phyloP scores from a whole-genome alignment of 2,797 vertebrate species.

The Ceryle rudis region DNA sequence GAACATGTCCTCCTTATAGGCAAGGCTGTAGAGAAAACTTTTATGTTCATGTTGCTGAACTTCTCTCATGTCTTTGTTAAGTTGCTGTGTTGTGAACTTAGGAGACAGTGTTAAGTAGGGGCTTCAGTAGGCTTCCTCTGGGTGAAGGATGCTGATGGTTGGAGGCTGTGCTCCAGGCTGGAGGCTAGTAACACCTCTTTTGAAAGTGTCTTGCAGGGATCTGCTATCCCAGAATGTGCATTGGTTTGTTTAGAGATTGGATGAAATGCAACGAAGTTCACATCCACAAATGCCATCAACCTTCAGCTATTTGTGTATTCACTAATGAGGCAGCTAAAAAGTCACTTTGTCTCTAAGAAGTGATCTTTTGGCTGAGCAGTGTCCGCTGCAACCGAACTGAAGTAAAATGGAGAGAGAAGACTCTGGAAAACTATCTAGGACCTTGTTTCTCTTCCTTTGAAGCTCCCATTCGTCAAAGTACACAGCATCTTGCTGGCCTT shows the following conservation, averaged over 20 bases:
- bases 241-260: not conserved
- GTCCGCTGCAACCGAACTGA: not conserved
- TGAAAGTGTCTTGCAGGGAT: not conserved
- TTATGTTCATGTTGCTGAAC: not conserved
- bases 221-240: not conserved
- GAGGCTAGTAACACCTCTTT: not conserved
- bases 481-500: not conserved
- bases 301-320: not conserved
- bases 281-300: not conserved
- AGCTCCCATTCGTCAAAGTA: not conserved
- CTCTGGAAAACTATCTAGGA: not conserved
- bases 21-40: not conserved
- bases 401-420: not conserved
- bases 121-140: not conserved
- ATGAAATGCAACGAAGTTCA: not conserved
- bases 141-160: not conserved
- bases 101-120: not conserved
- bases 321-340: not conserved
- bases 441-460: not conserved
- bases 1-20: not conserved
- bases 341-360: not conserved
- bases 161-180: not conserved
- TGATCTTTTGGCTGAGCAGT: not conserved
- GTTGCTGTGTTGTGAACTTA: not conserved
- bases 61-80: not conserved